Base-by-base conservation (phyloP, 1,140 invertebrate species). In the Idris sp. region DNA sequence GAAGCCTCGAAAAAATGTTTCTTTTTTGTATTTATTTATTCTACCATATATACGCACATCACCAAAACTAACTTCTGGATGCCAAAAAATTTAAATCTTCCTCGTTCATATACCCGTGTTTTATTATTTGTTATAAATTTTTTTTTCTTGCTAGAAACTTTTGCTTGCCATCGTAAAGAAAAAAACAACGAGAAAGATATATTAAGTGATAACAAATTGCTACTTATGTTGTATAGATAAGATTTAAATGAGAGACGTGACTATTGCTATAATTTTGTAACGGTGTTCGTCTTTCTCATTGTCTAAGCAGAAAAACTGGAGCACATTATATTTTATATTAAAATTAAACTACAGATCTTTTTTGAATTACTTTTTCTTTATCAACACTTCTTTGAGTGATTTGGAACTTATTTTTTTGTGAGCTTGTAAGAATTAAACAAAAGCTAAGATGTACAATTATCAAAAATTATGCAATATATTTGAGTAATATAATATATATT, bases 1-100 rank as follows among this genome's bases (percentile, higher is more conserved):
- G 65, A 76, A 76, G 73, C 54, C 59, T 69, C 31, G 14, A 68
- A 43, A 68, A 68, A 28, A n/a, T n/a, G n/a, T n/a, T n/a, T n/a
- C n/a, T n/a, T n/a, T n/a, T n/a, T n/a, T n/a, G n/a, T n/a, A n/a
- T n/a, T n/a, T 51, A 35, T 15, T 65, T 53, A 33, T 65, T 48
- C 44, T 68, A 56, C 28, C 48, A 26, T 62, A n/a, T 56, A 62
- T 40, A 65, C 61, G 19, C 43, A 67, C 54, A 62, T 11, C 18
- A 41, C 49, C 26, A 46, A n/a, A 61, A 67, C 31, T 36, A 48
- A 18, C 26, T 16, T 40, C 40, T 62, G 54, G 22, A 49, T 58
- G 13, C 4, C n/a, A n/a, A n/a, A 14, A 62, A 62, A 58, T 68
- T 14, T 8, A 58, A 61, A 61, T 38, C 40, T 16, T 22, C 18